phyloP scores from a whole-genome alignment of 2,888 invertebrate species.

The Pachymerium ferrugineum region DNA sequence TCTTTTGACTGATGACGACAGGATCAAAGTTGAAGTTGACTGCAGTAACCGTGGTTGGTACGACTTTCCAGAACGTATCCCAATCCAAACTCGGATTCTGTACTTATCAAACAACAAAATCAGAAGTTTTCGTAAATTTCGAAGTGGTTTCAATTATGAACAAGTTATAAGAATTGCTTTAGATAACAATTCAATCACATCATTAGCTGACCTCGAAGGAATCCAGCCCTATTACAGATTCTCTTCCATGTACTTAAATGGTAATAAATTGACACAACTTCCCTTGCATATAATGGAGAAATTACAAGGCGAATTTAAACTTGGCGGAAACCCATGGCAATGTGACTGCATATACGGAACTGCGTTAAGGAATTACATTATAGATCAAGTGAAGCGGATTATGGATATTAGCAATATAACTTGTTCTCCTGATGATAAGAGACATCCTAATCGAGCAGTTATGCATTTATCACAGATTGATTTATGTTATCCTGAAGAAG shows the following conservation, averaged over 20 bases:
- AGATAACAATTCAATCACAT: conserved; percentile 1
- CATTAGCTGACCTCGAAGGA: neutral
- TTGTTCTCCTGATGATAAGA: neutral
- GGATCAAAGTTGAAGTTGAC: neutral
- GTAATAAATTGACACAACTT: neutral
- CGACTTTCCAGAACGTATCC: neutral
- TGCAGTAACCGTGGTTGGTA: neutral
- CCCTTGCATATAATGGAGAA: neutral
- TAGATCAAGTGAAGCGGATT: neutral
- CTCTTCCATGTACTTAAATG: neutral
- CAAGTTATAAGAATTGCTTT: neutral
- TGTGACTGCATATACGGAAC: conserved; percentile 6
- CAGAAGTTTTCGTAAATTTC: neutral
- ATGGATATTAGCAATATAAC: conserved; percentile 7
- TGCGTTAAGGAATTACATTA: neutral
- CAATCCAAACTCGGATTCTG: neutral
- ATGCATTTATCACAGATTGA: neutral
- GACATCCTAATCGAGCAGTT: neutral
- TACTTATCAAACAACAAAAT: conserved; percentile 5
- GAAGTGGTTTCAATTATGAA: neutral
- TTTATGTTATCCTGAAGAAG: neutral
- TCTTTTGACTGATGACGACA: neutral
- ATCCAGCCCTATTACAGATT: neutral
- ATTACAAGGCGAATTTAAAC: neutral
- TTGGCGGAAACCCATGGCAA: conserved; percentile 22